Conservation (phyloP, 2,113 vertebrate genomes). For the Brachypodius melanocephalos region DNA sequence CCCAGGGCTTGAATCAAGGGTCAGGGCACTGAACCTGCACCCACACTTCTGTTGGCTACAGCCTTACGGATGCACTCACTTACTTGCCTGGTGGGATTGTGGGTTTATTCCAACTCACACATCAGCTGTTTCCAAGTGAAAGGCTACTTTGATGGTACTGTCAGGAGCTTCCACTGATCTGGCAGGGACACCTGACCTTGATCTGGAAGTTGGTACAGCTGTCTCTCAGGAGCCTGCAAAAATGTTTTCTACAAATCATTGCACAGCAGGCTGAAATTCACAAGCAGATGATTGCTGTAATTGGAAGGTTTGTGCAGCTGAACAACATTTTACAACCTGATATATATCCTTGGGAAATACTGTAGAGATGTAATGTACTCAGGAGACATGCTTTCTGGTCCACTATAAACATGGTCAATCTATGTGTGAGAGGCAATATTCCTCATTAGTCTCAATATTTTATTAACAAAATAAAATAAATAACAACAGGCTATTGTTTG, state of each 20-base stretch:
- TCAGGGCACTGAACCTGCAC: not conserved
- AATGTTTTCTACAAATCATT: not conserved
- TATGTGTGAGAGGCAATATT: not conserved
- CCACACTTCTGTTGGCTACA: not conserved
- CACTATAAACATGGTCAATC: not conserved
- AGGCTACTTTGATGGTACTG: not conserved
- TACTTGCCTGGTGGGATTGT: not conserved
- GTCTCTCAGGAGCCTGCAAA: not conserved
- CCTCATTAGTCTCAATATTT: not conserved
- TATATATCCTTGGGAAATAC: not conserved
- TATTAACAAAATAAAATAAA: not conserved
- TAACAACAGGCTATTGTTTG: not conserved
- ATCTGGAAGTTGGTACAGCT: not conserved
- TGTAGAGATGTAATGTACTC: not conserved
- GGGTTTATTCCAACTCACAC: not conserved
- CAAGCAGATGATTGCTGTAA: not conserved
- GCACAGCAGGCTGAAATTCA: not conserved
- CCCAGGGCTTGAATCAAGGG: not conserved
- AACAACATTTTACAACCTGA: not conserved
- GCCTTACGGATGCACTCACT: fast-evolving
- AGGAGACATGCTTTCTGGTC: fast-evolving
- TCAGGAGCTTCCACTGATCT: not conserved
- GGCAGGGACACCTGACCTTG: not conserved
- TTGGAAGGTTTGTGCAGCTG: not conserved
- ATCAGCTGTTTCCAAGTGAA: not conserved